Evolutionary conservation across 2,888 invertebrate genomes (phyloP), one percentile per base, ranked within the genome.

Genomic region (Pandemis cinnamomeana): DNA sequence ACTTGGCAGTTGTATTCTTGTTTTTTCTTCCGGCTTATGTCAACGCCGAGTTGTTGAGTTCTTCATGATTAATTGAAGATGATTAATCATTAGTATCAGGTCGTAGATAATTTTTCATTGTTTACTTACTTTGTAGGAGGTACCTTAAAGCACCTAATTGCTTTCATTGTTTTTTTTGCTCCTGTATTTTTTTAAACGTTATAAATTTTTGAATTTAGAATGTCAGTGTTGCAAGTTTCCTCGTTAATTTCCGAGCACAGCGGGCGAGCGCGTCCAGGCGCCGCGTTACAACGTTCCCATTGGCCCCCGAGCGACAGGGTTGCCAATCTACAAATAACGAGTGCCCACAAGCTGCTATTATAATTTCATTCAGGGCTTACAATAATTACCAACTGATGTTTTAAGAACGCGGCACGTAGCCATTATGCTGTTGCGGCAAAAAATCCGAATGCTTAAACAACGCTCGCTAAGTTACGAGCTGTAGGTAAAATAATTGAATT

Each of bases 291-390:
- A 82, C 86, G 86, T 89, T 85, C 86, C 86, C 83, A 90, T 89
- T 88, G 92, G 90, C 90, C 91, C 88, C 82, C 85, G 79, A 90
- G 92, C 90, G 88, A 87, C 90, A 90, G 88, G 89, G 90, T 88
- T 92, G 92, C 91, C 92, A 91, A 89, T 88, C 88, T 87, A 87
- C 87, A 86, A 90, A 89, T 89, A 91, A 91, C 85, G 81, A 89
- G 85, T 84, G 82, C 80, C 83, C 83, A 85, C 83, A 82, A 81
- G 82, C 87, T 78, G 81, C 86, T 83, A 90, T 90, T 89, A 90
- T 88, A 89, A 89, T 89, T 90, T 89, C 90, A 92, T 91, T 90
- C 87, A 87, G 81, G 85, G 84, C 84, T 83, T 72, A 83, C 84
- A 83, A 86, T 89, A 89, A 89, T 87, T 87, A 83, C 83, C 77